These are phyloP conservation scores for Telenomus remus DNA, from an alignment of 1,140 invertebrate species.

Conservation along the genomic window DNA sequence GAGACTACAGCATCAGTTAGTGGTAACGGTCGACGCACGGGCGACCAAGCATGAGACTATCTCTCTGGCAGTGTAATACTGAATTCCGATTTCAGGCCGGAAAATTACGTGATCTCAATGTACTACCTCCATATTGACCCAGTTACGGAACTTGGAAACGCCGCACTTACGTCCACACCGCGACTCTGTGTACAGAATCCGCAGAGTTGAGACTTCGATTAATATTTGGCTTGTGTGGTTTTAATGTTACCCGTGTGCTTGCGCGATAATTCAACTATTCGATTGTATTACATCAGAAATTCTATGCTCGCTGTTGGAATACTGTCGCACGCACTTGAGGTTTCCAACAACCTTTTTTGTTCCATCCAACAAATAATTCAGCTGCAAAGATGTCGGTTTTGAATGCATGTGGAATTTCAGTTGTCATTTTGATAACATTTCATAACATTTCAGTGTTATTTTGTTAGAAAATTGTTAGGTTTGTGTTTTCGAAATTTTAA, in stretches of 20 bases:
- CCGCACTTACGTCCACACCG: conserved; percentile 47
- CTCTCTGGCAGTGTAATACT: conserved; percentile 30
- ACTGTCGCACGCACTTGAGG: conserved; percentile 13
- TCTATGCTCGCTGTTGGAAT: conserved; percentile 14
- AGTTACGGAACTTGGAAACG: conserved; percentile 53
- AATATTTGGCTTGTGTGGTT: conserved; percentile 58
- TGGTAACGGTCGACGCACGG: conserved; percentile 41
- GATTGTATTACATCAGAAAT: conserved; percentile 31
- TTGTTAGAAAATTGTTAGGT: too few relatives aligned
- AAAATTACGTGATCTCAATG: conserved; percentile 55
- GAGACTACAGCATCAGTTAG: conserved; percentile 35
- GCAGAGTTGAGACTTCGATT: conserved; percentile 48
- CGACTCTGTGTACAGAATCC: conserved; percentile 47
- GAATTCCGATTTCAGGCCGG: conserved; percentile 51
- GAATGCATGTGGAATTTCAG: too few relatives aligned
- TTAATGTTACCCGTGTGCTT: conserved; percentile 33
- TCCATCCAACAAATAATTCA: too few relatives aligned
- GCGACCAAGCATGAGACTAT: conserved; percentile 49
- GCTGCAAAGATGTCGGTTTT: too few relatives aligned
- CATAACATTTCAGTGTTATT: too few relatives aligned
- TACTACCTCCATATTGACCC: conserved; percentile 45
- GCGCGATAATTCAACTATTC: conserved; percentile 47
- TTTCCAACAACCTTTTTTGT: conserved; percentile 11
- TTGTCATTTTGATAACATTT: too few relatives aligned
- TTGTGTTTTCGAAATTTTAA: too few relatives aligned